Base-by-base conservation (phyloP, 2,797 vertebrate species). In the Notolabrus celidotus region DNA sequence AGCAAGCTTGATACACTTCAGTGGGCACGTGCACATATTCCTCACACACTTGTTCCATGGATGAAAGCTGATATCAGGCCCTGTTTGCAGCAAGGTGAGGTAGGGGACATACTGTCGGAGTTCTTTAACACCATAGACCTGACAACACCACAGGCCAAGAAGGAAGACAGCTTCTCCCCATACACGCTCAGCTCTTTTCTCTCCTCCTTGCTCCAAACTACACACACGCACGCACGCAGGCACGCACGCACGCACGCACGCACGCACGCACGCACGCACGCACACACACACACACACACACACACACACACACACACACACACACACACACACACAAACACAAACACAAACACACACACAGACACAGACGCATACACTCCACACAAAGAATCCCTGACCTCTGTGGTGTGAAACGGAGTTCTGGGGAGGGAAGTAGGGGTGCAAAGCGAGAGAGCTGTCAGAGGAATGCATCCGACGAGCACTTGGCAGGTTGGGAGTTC, bases 31-130 rank as follows among this genome's bases (percentile, higher is more conserved):
- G 8, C 57, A 68, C 64, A 58, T 71, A 22, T 57, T 53, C 39
- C 33, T 70, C 74, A 74, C 80, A 82, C 77, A 83, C 58, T 80
- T 25, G 62, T 67, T 63, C 68, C 55, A 56, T 20, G 80, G 67
- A 87, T 88, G 86, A 86, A 88, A 86, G 82, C 81, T 71, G 84
- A 89, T 90, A 89, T 87, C 76, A 84, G 83, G 58, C 80, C 71
- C 65, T 82, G 86, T 88, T 89, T 81, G 77, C 87, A 87, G 71
- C 75, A 89, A 91, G 90, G 91, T 90, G 88, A 93, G 85, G 79
- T 85, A 83, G 86, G 91, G 92, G 91, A 92, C 93, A 91, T 63
- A 70, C 80, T 85, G 88, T 90, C 86, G 51, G 82, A 84, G 83
- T 86, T 81, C 84, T 88, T 87, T 80, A 86, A 81, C 92, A 84